Evolutionary conservation across 2,888 invertebrate species (phyloP).

Genomic region (Drosophila yooni): DNA sequence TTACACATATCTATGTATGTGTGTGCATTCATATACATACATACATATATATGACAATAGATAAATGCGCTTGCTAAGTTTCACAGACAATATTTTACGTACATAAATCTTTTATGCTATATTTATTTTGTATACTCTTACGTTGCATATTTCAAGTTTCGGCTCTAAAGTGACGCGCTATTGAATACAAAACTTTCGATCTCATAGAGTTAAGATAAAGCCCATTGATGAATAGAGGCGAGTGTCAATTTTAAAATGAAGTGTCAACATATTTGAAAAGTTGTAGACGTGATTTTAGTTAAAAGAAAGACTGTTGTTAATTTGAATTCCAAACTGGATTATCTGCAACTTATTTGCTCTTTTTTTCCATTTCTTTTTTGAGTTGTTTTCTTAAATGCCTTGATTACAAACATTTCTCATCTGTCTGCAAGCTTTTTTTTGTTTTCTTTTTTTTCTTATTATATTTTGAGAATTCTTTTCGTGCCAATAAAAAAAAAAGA

Average conservation of each 20-base stretch:
- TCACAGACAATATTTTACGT: slow-evolving; percentile 32
- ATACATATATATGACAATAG: background rate
- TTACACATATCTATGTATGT: slow-evolving; percentile 22
- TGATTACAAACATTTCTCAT: background rate
- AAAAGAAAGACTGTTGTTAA: background rate
- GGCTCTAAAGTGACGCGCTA: background rate
- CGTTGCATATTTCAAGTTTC: background rate
- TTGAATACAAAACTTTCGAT: background rate
- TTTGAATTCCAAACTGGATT: background rate
- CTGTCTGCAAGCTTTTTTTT: background rate
- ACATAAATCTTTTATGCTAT: slow-evolving; percentile 4
- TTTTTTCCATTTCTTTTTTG: background rate
- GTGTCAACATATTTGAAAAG: background rate
- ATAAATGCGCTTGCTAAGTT: slow-evolving; percentile 29
- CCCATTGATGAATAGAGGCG: background rate
- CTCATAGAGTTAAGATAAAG: background rate
- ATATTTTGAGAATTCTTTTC: background rate
- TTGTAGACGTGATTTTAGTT: background rate
- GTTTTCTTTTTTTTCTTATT: background rate
- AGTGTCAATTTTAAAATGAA: background rate
- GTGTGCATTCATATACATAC: background rate
- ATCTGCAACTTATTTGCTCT: background rate
- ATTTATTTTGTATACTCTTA: slow-evolving; percentile 19
- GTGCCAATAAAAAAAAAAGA: background rate
- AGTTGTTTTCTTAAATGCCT: background rate